Base-by-base conservation (phyloP, 2,888 invertebrate genomes). In the Spisula solida region DNA sequence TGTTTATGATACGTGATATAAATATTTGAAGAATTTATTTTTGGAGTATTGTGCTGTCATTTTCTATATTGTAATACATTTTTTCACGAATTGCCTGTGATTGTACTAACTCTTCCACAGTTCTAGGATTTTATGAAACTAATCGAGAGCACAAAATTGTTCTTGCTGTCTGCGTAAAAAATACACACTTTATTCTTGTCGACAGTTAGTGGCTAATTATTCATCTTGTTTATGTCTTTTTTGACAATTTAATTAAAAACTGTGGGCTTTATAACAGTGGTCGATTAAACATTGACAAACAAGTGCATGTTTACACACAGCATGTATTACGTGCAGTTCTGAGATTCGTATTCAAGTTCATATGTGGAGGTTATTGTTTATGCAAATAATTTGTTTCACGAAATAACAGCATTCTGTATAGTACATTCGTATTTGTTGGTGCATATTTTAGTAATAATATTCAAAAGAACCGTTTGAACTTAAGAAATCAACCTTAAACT, bases 401-500 rank as follows among this genome's bases (percentile, higher is more conserved):
- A 51, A 4, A 51, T 51, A 1, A 51, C 51, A 51, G 12, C 6
- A 51, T n/a, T 16, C 4, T 41, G 51, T 51, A 51, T 14, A 66
- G 60, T 66, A 41, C 41, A 41, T 41, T 41, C 8, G 41, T 41
- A 10, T 66, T 25, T 25, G 25, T 0, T 66, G 6, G 20, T 66
- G 60, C 25, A 25, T 66, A 25, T 0, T 66, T 66, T n/a, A 25
- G n/a, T 25, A 25, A 5, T 41, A 25, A 66, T 66, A 66, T 66
- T 66, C 25, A 25, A 25, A 25, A 25, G 10, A 66, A 66, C n/a
- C 25, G 25, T 66, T 25, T 66, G 60, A 25, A 66, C 60, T 66
- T 66, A 66, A 66, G 25, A 12, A 66, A 66, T 66, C 60, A 66
- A 66, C 60, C 60, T 66, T 25, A 66, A 25, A 66, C 60, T 66